These are phyloP conservation scores for Gambelia wislizenii DNA, from an alignment of 2,797 vertebrate genomes.

Conservation along the genomic window DNA sequence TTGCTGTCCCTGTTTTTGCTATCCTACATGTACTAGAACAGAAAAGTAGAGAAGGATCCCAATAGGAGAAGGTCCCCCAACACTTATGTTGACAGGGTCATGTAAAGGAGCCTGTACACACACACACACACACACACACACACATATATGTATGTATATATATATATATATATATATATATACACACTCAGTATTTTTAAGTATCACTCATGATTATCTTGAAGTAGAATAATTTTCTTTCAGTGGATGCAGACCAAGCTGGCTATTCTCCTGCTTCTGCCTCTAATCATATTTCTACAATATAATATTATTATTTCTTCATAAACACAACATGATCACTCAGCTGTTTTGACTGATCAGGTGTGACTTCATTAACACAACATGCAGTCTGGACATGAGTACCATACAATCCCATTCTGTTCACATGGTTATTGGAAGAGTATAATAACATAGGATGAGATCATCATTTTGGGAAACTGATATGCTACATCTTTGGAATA, in stretches of 20 bases:
- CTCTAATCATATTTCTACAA: neutral
- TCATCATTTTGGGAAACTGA: neutral
- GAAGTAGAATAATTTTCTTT: too few species aligned
- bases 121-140: too few species aligned
- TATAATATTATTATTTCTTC: neutral
- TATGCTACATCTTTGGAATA: neutral
- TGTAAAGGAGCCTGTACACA: too few species aligned
- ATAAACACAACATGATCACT: neutral
- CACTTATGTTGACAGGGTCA: neutral
- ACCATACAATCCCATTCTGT: neutral
- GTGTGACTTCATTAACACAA: too few species aligned
- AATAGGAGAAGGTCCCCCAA: neutral
- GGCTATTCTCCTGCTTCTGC: neutral
- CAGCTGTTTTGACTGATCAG: too few species aligned
- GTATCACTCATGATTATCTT: neutral
- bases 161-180: too few species aligned
- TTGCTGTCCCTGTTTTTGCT: neutral
- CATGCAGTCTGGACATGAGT: neutral
- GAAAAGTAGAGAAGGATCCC: neutral
- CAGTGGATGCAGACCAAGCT: neutral
- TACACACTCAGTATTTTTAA: neutral
- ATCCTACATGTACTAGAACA: neutral
- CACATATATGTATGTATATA: too few species aligned
- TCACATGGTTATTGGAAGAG: neutral
- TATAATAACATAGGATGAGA: neutral